These are phyloP conservation scores for Eremophila alpestris DNA, from an alignment of 2,797 vertebrate species.

Conservation along the genomic window DNA sequence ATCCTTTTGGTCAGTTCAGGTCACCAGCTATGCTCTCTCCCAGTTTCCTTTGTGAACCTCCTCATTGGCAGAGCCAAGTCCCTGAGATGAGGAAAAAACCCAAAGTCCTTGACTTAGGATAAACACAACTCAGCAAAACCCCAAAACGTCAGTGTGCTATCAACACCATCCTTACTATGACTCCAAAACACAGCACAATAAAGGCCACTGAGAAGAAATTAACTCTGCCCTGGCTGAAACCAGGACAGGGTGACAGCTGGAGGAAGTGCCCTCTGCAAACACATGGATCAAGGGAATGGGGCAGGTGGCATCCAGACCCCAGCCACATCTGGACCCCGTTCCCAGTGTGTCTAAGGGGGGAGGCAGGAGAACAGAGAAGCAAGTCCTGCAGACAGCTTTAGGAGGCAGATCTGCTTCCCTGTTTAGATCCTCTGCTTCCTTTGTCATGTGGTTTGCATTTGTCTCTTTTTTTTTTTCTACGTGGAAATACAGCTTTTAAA, in stretches of 20 bases:
- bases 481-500: conserved; percentile 1
- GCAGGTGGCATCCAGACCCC: not conserved
- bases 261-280: not conserved
- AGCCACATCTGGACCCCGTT: fast-evolving
- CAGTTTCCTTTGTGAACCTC: not conserved
- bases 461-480: not conserved
- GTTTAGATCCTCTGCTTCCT: not conserved
- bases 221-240: not conserved
- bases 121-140: not conserved
- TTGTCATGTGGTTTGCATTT: not conserved
- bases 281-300: fast-evolving
- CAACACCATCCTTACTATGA: not conserved
- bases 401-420: not conserved
- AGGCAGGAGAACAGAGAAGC: not conserved
- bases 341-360: not conserved
- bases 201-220: not conserved
- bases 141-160: not conserved
- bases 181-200: not conserved
- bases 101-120: not conserved
- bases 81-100: not conserved
- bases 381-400: not conserved
- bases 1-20: not conserved
- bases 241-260: not conserved
- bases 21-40: not conserved
- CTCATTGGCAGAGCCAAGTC: not conserved